Evolutionary conservation across 2,888 invertebrate species (phyloP).

Genomic region (Seira ritae): DNA sequence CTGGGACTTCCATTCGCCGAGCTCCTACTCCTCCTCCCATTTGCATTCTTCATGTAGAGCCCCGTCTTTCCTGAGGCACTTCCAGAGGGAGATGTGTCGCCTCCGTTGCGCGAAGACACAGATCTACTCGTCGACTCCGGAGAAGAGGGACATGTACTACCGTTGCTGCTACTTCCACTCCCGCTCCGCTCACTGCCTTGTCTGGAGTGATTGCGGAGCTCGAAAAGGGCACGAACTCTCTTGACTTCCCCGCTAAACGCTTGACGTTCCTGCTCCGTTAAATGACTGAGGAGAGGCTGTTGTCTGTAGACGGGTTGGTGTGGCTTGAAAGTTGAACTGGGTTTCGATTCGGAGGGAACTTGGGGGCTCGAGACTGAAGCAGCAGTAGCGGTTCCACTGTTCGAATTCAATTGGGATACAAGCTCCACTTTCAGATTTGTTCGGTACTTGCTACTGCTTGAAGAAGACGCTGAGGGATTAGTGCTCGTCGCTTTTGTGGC

Average conservation of each 20-base stretch:
- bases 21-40: conserved; percentile 42
- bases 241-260: conserved; percentile 65
- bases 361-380: neutral
- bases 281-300: conserved; percentile 33
- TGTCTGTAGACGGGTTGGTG: conserved; percentile 30
- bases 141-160: conserved; percentile 61
- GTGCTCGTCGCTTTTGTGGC: neutral
- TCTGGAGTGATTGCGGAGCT: conserved; percentile 60
- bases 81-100: conserved; percentile 51
- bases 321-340: conserved; percentile 21
- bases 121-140: conserved; percentile 56
- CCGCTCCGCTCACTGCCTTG: conserved; percentile 47
- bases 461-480: neutral
- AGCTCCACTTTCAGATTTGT: conserved; percentile 59
- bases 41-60: conserved; percentile 45
- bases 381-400: neutral
- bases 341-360: neutral
- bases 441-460: conserved; percentile 39
- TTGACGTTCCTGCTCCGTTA: conserved; percentile 45
- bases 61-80: conserved; percentile 42
- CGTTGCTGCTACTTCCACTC: conserved; percentile 54
- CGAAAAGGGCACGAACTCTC: conserved; percentile 71
- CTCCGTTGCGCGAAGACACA: conserved; percentile 43
- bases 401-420: conserved; percentile 45
- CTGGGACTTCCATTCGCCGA: conserved; percentile 16